Conservation (phyloP, 1,140 invertebrate genomes). For the Bombus cullumanus region DNA sequence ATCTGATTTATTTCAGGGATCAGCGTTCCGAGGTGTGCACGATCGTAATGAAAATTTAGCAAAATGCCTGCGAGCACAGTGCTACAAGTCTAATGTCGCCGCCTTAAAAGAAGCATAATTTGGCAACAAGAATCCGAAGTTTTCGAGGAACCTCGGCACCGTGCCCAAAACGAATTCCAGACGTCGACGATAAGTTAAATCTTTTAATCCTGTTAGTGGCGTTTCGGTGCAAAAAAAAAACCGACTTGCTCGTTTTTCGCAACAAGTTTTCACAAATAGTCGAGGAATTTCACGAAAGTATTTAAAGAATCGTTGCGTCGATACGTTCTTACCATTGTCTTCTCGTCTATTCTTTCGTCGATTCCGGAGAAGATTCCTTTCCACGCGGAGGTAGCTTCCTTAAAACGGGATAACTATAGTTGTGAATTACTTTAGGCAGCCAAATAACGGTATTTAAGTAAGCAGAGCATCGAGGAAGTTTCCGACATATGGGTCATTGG, state of each 20-base stretch:
- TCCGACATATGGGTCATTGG: background rate
- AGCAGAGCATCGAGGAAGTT: background rate
- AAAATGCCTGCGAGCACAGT: background rate
- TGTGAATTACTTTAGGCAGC: slow-evolving; percentile 1
- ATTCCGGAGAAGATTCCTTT: too few species aligned
- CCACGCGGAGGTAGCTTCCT: background rate
- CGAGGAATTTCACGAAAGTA: background rate
- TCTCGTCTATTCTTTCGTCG: background rate
- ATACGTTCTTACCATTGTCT: background rate
- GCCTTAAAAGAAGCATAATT: slow-evolving; percentile 24
- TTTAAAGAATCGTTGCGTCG: background rate
- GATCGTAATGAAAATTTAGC: slow-evolving; percentile 7
- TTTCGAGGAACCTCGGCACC: slow-evolving; percentile 10
- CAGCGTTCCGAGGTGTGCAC: background rate
- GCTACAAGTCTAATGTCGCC: background rate
- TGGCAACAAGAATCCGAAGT: slow-evolving; percentile 11
- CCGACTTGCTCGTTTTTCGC: background rate
- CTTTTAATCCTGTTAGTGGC: slow-evolving; percentile 14
- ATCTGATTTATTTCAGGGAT: background rate
- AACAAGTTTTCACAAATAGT: background rate
- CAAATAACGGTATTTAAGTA: background rate
- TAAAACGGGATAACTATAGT: background rate
- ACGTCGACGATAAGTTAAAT: slow-evolving; percentile 13
- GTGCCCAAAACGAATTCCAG: background rate
- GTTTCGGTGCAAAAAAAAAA: background rate